Evolutionary conservation across 2,797 vertebrate species (phyloP).

Genomic region (Megalops cyprinoides): DNA sequence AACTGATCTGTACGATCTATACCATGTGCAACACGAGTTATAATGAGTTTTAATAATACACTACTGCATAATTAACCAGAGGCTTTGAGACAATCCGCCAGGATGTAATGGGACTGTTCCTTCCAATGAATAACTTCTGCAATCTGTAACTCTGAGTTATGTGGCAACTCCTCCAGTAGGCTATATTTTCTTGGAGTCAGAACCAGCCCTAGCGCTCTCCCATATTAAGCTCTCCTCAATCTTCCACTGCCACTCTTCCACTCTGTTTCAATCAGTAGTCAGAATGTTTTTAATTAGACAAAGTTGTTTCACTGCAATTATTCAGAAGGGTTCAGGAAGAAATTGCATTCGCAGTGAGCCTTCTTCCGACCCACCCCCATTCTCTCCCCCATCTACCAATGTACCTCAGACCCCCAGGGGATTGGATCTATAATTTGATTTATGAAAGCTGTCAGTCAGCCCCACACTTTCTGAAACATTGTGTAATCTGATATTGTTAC

Average conservation of each 20-base stretch:
- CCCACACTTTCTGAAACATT: background rate
- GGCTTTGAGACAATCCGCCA: too few relatives aligned
- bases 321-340: background rate
- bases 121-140: too few relatives aligned
- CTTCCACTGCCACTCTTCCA: background rate
- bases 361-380: too few relatives aligned
- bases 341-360: background rate
- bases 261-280: background rate
- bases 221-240: background rate
- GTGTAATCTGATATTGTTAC: background rate
- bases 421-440: constrained; percentile 17
- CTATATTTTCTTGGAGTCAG: background rate
- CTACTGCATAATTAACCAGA: too few relatives aligned
- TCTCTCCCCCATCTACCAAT: background rate
- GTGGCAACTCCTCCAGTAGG: background rate
- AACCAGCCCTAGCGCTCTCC: background rate
- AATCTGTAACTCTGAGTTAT: too few relatives aligned
- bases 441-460: background rate
- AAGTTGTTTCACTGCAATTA: background rate
- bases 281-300: background rate
- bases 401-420: background rate
- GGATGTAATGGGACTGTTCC: too few relatives aligned
- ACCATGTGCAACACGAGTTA: too few relatives aligned
- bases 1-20: too few relatives aligned
- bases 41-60: too few relatives aligned